Percentiles rank a stretch among this genome's conserved stretches.
These are phyloP conservation scores for Apomyelois bistriatella DNA, from an alignment of 2,888 invertebrate genomes.

Conservation along the genomic window DNA sequence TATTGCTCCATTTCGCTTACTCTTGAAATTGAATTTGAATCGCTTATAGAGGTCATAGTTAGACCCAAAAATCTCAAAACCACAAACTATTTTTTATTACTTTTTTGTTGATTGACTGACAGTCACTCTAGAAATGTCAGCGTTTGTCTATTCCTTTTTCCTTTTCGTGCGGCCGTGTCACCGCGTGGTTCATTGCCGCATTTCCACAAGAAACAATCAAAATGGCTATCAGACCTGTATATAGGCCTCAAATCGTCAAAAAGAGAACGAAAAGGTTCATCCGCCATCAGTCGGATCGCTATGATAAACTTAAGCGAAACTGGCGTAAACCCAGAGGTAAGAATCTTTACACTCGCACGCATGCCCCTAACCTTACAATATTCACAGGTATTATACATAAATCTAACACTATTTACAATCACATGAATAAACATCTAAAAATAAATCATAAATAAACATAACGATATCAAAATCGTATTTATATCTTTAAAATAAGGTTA, in stretches of 20 bases:
- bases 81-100: slow-evolving; percentile 5
- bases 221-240: slow-evolving; percentile 94
- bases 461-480: no score
- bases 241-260: slow-evolving; percentile 94
- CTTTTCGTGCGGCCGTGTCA: slow-evolving; percentile 78
- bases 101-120: slow-evolving; percentile 23
- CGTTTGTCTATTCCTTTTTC: slow-evolving; percentile 69
- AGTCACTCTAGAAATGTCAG: slow-evolving; percentile 53
- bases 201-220: slow-evolving; percentile 71
- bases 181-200: slow-evolving; percentile 76
- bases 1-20: no score
- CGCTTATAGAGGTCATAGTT: no score
- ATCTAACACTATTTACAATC: no score
- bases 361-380: slow-evolving; percentile 9
- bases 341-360: slow-evolving; percentile 18
- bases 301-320: slow-evolving; percentile 96
- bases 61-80: no score
- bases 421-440: no score
- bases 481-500: neutral
- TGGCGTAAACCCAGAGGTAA: slow-evolving; percentile 99
- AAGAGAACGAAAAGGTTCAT: slow-evolving; percentile 99
- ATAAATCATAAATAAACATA: no score
- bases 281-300: slow-evolving; percentile 98
- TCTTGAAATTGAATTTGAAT: no score
- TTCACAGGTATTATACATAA: neutral